Conservation (phyloP, 1,140 invertebrate species). For the Nylanderia fulva region DNA sequence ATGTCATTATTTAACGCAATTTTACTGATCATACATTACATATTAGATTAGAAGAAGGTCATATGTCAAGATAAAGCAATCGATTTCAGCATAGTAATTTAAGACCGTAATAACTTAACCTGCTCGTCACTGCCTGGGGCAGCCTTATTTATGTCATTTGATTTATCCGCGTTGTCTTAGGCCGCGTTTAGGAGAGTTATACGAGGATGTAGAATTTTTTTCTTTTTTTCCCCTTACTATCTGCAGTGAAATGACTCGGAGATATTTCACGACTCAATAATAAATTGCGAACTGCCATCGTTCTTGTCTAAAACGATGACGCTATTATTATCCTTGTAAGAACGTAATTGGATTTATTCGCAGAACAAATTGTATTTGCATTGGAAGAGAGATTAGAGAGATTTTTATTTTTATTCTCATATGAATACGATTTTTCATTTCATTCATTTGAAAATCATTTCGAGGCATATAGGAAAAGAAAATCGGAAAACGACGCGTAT, state of each 20-base stretch:
- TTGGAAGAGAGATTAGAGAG: neutral
- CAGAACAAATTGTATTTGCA: neutral
- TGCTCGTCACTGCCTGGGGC: neutral
- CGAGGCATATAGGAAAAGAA: neutral
- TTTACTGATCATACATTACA: slow-evolving; percentile 4
- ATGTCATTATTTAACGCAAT: neutral
- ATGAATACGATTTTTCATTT: neutral
- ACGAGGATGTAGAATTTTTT: slow-evolving; percentile 6
- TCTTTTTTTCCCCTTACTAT: slow-evolving; percentile 13
- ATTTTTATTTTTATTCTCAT: neutral
- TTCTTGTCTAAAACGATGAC: neutral
- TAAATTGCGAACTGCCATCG: neutral
- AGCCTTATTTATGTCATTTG: slow-evolving; percentile 41
- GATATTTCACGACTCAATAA: slow-evolving; percentile 33
- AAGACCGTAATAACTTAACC: slow-evolving; percentile 30
- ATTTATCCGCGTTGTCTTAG: slow-evolving; percentile 38
- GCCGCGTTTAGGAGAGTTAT: neutral
- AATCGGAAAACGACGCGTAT: neutral
- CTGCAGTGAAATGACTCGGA: slow-evolving; percentile 9
- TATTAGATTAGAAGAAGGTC: neutral
- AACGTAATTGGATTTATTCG: neutral
- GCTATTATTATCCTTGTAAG: neutral
- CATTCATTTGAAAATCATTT: neutral
- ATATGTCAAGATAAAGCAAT: slow-evolving; percentile 11
- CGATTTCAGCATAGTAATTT: slow-evolving; percentile 45